Conservation (phyloP, 2,113 vertebrate species). For the Ciconia boyciana region DNA sequence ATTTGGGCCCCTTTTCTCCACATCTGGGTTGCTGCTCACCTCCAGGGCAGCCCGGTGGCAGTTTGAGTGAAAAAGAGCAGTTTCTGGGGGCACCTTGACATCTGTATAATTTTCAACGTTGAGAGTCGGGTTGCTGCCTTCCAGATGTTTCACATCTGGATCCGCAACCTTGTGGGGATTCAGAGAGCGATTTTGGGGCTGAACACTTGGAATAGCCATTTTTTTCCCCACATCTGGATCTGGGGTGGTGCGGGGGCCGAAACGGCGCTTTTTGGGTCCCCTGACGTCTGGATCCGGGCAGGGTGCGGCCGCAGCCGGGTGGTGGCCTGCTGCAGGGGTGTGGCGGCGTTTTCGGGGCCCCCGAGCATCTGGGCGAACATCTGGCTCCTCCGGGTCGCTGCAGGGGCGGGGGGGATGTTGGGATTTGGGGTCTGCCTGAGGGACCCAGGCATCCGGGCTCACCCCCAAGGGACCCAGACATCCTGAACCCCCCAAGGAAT, state of each 20-base stretch:
- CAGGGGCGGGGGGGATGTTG: neutral
- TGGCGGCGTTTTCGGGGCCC: neutral
- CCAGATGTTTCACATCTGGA: neutral
- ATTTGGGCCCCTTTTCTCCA: fast-evolving
- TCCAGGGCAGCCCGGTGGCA: neutral
- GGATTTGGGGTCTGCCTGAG: neutral
- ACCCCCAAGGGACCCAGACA: neutral
- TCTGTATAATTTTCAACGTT: fast-evolving
- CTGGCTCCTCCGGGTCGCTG: neutral
- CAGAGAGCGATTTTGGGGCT: fast-evolving
- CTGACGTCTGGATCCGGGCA: neutral
- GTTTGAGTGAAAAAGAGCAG: neutral
- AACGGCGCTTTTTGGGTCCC: neutral
- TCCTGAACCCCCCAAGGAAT: neutral
- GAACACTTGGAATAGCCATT: neutral
- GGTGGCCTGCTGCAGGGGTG: fast-evolving
- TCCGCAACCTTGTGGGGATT: fast-evolving
- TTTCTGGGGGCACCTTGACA: neutral
- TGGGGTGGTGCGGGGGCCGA: fast-evolving
- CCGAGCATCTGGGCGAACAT: neutral
- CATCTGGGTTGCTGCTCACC: neutral
- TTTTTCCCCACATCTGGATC: neutral
- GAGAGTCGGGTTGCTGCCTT: neutral
- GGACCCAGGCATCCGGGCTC: neutral
- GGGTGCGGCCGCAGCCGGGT: fast-evolving